phyloP scores from a whole-genome alignment of 2,888 invertebrate species.

The Hetaerina titia region DNA sequence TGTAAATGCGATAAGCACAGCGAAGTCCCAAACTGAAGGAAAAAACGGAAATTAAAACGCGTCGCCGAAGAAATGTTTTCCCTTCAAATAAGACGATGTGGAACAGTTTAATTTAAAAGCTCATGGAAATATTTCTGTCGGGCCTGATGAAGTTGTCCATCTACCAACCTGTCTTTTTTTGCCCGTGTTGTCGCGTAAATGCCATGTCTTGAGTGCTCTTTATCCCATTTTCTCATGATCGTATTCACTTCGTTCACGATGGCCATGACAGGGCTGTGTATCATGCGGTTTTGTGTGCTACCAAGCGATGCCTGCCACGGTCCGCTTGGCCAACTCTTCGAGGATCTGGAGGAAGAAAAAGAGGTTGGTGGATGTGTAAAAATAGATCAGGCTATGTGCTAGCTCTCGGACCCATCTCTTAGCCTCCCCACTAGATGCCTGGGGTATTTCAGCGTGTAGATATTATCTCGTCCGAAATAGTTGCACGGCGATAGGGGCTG shows the following conservation, averaged over 20 bases:
- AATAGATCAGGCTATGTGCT: conserved; percentile 37
- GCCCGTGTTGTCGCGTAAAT: no score
- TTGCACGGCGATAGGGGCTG: neutral
- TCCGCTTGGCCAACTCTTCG: neutral
- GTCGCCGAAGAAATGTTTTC: no score
- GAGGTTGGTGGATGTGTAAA: neutral
- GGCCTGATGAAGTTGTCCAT: no score
- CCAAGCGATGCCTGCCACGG: neutral
- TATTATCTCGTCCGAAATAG: neutral
- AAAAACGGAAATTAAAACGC: no score
- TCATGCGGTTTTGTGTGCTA: neutral
- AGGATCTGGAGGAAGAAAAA: neutral
- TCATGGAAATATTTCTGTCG: no score
- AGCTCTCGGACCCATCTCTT: neutral
- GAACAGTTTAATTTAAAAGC: no score
- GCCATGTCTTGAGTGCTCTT: neutral
- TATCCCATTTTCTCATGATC: neutral
- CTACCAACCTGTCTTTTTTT: no score
- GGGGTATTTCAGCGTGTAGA: neutral
- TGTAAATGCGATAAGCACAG: no score
- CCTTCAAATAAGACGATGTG: no score
- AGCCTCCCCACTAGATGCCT: neutral
- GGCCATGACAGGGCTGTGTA: neutral
- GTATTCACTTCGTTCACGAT: no score
- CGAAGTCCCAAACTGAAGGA: no score